Evolutionary conservation across 2,888 invertebrate species (phyloP).

Genomic region (Platycheirus rosarum): DNA sequence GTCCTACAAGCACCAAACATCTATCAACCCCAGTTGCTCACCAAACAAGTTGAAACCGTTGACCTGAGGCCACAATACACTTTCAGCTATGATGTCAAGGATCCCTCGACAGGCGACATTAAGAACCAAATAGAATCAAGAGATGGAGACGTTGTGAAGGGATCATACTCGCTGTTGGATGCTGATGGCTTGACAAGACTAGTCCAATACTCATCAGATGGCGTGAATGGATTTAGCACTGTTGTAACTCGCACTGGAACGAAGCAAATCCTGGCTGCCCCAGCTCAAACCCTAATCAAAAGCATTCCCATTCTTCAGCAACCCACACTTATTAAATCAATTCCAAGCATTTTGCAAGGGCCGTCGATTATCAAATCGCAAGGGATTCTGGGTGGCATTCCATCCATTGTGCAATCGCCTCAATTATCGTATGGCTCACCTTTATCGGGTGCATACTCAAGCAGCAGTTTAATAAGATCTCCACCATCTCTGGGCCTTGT

Average conservation of each 20-base stretch:
- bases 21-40: conserved; percentile 15
- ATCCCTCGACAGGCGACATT: conserved; percentile 36
- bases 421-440: conserved; percentile 29
- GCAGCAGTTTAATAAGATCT: conserved; percentile 29
- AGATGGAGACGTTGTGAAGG: conserved; percentile 59
- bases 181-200: conserved; percentile 74
- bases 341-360: conserved; percentile 23
- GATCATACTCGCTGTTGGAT: conserved; percentile 73
- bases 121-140: conserved; percentile 43
- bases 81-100: conserved; percentile 40
- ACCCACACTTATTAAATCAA: conserved; percentile 10
- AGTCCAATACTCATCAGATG: conserved; percentile 75
- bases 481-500: conserved; percentile 24
- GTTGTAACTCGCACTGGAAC: conserved; percentile 60
- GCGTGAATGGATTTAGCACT: conserved; percentile 75
- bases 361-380: conserved; percentile 8
- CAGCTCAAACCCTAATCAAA: conserved; percentile 21
- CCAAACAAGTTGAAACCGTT: conserved; percentile 30
- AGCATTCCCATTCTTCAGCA: conserved; percentile 21
- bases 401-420: conserved; percentile 14
- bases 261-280: conserved; percentile 16
- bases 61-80: conserved; percentile 41
- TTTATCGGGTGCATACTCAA: conserved; percentile 25
- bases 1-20: conserved; percentile 10
- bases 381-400: conserved; percentile 6